Conservation (phyloP, 2,113 vertebrate species). For the Urocolius indicus region DNA sequence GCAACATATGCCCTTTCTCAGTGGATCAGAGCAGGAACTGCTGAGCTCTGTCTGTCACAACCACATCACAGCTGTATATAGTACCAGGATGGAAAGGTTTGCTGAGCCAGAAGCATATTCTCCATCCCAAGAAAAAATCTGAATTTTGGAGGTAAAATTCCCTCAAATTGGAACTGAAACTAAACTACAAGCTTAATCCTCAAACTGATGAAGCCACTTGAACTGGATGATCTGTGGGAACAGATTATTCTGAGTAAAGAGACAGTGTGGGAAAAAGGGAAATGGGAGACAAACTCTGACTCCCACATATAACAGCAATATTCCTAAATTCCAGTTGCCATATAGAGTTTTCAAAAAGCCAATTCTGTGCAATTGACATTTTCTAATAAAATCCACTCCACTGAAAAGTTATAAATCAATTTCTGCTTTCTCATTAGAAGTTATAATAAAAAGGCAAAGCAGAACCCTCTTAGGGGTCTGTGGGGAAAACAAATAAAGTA, state of each 20-base stretch:
- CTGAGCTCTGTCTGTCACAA: neutral
- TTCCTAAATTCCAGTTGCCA: neutral
- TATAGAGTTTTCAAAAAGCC: neutral
- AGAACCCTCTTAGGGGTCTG: neutral
- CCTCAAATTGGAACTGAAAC: neutral
- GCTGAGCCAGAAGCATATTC: neutral
- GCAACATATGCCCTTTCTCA: rapidly evolving
- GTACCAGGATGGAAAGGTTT: neutral
- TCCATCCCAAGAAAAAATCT: neutral
- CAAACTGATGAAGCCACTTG: neutral
- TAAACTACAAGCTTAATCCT: neutral
- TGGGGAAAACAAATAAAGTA: conserved; percentile 22
- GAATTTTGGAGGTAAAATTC: neutral
- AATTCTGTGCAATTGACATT: neutral
- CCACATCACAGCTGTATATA: rapidly evolving
- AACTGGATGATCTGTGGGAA: neutral
- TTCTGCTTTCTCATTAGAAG: conserved; percentile 25
- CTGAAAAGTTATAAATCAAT: neutral
- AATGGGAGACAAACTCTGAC: neutral
- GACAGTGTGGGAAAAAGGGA: neutral
- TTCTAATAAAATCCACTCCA: conserved; percentile 30
- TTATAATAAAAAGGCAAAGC: conserved; percentile 16
- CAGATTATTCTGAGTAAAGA: neutral
- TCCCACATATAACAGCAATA: neutral
- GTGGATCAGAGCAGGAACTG: neutral